Evolutionary conservation across 2,797 vertebrate species (phyloP), one percentile per base, ranked within the genome.

Genomic region (Acanthurus leucopareius): DNA sequence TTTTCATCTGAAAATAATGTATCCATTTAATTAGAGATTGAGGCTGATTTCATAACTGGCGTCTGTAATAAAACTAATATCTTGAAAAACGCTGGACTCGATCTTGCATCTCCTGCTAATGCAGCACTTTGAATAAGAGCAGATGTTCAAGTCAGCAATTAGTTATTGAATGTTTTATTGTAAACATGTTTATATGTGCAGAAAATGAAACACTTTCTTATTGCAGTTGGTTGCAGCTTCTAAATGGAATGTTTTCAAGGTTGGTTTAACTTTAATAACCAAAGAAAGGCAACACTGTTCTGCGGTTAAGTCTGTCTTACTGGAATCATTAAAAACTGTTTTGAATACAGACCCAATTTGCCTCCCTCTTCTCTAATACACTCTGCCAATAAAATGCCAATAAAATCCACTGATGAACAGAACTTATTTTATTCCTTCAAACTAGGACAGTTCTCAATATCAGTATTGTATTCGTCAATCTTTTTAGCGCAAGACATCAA

Each of bases 181-280:
- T 87, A 89, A 90, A 91, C 85, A 87, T 77, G 58, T 88, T 87
- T 73, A 77, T 77, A 76, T 82, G 63, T 76, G 80, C 70, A 88
- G 77, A 90, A 93, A 93, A 92, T 92, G 86, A 93, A 93, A 92
- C 89, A 91, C 89, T 83, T 85, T 84, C 28, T 90, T 82, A 79
- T 64, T 84, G 78, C 72, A 69, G 52, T 82, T 77, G 58, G 72
- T 83, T 80, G 47, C 73, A 61, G 53, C 44, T 69, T 85, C 64
- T 76, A 75, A 86, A 80, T 75, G 61, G 68, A 86, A 83, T 62
- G 22, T 68, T 81, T 82, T 73, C 49, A 70, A 61, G 47, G 64
- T 85, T 66, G 48, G 58, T 86, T 88, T 84, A 67, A 89, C 66
- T 84, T 85, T 82, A 87, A 89, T 83, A 80, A 82, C 73, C 25